phyloP scores from a whole-genome alignment of 2,797 vertebrate species.

The Stomatorhinus walkeri region DNA sequence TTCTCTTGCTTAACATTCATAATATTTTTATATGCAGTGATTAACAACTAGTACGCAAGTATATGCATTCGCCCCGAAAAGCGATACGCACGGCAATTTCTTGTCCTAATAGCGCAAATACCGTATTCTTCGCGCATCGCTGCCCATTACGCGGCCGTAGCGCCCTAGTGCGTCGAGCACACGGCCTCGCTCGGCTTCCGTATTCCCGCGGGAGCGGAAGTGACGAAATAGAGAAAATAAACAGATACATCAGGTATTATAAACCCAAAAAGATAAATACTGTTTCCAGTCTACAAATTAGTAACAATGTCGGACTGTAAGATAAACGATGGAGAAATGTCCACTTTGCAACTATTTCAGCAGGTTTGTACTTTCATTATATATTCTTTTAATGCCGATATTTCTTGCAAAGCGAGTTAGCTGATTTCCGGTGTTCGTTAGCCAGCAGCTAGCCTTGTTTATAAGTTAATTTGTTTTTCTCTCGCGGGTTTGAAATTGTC shows the following conservation, averaged over 20 bases:
- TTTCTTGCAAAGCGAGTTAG: not conserved
- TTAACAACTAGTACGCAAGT: not conserved
- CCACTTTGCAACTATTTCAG: not conserved
- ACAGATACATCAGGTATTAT: not conserved
- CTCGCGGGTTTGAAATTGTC: not conserved
- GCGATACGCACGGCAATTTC: not conserved
- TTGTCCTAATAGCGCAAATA: not conserved
- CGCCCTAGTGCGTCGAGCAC: not conserved
- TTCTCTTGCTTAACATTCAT: not conserved
- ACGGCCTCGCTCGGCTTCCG: not conserved
- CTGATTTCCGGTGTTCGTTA: not conserved
- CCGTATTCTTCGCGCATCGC: not conserved
- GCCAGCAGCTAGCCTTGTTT: not conserved
- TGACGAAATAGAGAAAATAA: not conserved
- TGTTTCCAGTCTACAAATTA: not conserved
- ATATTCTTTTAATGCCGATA: not conserved
- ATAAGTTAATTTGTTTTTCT: not conserved
- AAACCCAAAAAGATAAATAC: not conserved
- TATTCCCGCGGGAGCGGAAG: not conserved
- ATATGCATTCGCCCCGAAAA: not conserved
- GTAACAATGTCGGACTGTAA: not conserved
- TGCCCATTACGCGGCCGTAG: not conserved
- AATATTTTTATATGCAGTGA: not conserved
- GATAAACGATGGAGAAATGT: not conserved
- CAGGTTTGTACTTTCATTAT: not conserved